Base-by-base conservation (phyloP, 2,113 vertebrate species). In the Octodon degus region DNA sequence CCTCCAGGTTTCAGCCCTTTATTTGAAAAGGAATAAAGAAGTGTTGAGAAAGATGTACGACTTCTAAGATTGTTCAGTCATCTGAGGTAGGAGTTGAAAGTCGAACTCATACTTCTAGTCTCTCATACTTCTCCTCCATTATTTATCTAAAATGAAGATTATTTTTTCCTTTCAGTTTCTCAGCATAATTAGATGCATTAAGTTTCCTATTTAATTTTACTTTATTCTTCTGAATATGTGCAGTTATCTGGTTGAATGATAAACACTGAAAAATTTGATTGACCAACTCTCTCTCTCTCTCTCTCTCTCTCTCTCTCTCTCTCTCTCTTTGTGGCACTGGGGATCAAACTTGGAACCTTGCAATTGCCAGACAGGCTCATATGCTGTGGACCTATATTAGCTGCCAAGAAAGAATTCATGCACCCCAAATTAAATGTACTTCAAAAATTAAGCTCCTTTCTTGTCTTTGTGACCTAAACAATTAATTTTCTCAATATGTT, bases 81-180 rank as follows among this genome's bases (percentile, higher is more conserved):
- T 7, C 24, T 53, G 4, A 9, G 16, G 12, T n/a, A 8, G 3
- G 16, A 83, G 32, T 0, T 47, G 5, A 10, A 9, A 2, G 12
- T n/a, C 4, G 2, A 5, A 4, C 25, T n/a, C 77, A 22, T 5
- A 7, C 19, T 20, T 90, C 27, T 19, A 8, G 43, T 25, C 27
- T 40, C 17, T n/a, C 5, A 7, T 12, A 86, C 17, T 67, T 74
- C 37, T 27, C 7, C 8, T 27, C 12, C 17, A 25, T 2, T 27
- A 10, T 58, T 55, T 68, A 50, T 62, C 7, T 55, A 50, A 67
- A 20, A 32, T 3, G 27, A 10, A 34, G n/a, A 2, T 74, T 4
- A 13, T 8, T 32, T 53, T 43, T 68, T 47, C 13, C 7, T 67
- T 82, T 50, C 62, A 8, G n/a, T 79, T 43, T 84, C 50, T 4